Evolutionary conservation across 2,797 vertebrate genomes (phyloP).

Genomic region (Phalloptychus januarius): DNA sequence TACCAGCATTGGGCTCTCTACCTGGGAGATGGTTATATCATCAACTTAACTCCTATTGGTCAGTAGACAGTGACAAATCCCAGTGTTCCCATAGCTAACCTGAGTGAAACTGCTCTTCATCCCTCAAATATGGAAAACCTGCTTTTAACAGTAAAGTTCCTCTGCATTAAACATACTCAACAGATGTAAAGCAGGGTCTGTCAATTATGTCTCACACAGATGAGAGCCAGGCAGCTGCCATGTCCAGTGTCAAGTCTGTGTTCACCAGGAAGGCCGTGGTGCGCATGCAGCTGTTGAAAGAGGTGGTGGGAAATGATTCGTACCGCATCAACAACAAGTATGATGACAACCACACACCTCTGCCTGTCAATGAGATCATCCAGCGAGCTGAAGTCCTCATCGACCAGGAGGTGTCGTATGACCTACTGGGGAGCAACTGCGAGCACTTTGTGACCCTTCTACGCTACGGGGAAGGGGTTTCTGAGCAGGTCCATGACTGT

Average conservation of each 20-base stretch:
- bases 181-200: background rate
- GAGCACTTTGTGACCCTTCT: conserved; percentile 95
- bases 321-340: conserved; percentile 95
- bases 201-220: conserved; percentile 75
- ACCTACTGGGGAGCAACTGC: conserved; percentile 90
- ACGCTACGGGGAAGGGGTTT: conserved; percentile 89
- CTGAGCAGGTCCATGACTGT: conserved; percentile 86
- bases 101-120: background rate
- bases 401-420: conserved; percentile 88
- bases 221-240: conserved; percentile 79
- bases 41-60: conserved; percentile 91
- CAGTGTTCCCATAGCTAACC: background rate
- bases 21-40: conserved; percentile 91
- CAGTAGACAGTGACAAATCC: conserved; percentile 54
- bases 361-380: conserved; percentile 87
- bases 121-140: background rate
- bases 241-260: conserved; percentile 87
- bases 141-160: no score
- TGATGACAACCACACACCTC: conserved; percentile 82
- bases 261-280: conserved; percentile 91
- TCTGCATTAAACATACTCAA: no score
- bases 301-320: conserved; percentile 85
- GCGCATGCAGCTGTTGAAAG: conserved; percentile 92
- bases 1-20: conserved; percentile 98
- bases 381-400: conserved; percentile 82